phyloP scores from a whole-genome alignment of 2,888 invertebrate species.

The Isoperla grammatica region DNA sequence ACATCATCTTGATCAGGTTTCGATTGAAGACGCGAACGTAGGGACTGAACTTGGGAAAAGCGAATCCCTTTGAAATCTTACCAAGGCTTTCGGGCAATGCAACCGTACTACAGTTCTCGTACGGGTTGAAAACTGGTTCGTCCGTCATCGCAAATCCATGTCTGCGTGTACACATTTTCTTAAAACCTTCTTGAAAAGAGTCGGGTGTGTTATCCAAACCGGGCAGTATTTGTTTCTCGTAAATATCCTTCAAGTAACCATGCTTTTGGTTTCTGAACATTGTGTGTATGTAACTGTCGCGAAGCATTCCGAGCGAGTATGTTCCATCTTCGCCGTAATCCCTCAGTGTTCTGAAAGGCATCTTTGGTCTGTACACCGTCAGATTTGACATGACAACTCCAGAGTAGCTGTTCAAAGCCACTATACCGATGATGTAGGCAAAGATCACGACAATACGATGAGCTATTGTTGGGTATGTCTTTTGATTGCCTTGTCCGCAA shows the following conservation, averaged over 20 bases:
- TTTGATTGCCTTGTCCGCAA: too few species aligned
- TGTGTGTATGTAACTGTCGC: neutral
- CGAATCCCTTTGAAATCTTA: neutral
- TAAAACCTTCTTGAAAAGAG: neutral
- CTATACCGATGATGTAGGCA: slow-evolving; percentile 4
- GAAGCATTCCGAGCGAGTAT: slow-evolving; percentile 2
- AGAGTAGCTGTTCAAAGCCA: slow-evolving; percentile 13
- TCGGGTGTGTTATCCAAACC: neutral
- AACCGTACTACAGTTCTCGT: neutral
- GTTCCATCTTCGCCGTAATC: neutral
- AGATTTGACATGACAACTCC: slow-evolving; percentile 13
- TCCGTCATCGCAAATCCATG: slow-evolving; percentile 1
- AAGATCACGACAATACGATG: slow-evolving; percentile 3
- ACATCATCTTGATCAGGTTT: slow-evolving; percentile 9
- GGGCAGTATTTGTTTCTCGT: neutral
- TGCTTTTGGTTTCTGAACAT: too few species aligned
- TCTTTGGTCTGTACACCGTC: neutral
- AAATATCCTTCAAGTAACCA: slow-evolving; percentile 1
- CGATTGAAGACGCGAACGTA: neutral
- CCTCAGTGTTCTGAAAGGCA: neutral
- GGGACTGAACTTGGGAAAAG: neutral
- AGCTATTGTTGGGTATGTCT: too few species aligned
- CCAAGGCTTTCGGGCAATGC: neutral
- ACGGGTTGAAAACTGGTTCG: too few species aligned
- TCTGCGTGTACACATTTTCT: neutral